These are phyloP conservation scores for Gallinago nigripennis DNA, from an alignment of 2,797 vertebrate genomes.

Conservation along the genomic window DNA sequence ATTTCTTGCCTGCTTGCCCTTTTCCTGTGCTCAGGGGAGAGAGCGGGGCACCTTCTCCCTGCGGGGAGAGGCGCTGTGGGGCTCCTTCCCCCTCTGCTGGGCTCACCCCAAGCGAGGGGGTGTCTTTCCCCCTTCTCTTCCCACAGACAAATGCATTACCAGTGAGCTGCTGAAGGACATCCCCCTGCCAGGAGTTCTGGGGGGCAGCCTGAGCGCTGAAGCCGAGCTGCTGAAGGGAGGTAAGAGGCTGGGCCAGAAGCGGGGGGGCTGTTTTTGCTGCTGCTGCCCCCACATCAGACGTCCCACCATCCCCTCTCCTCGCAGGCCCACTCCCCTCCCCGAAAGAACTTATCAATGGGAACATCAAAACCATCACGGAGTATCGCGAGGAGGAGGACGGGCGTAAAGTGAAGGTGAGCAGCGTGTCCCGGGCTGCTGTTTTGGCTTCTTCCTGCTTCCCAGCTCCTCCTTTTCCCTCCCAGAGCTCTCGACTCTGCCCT, in stretches of 20 bases:
- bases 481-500: not conserved
- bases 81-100: rapidly evolving
- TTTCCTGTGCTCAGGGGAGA: rapidly evolving
- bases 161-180: conserved; percentile 77
- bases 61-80: rapidly evolving
- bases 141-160: conserved; percentile 75
- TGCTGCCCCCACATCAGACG: rapidly evolving
- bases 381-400: conserved; percentile 94
- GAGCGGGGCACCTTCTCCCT: not conserved
- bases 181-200: conserved; percentile 56
- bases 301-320: not conserved
- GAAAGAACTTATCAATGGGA: conserved; percentile 92
- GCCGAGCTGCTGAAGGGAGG: conserved; percentile 74
- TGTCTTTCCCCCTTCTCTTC: not conserved
- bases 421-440: rapidly evolving
- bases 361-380: conserved; percentile 93
- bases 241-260: not conserved
- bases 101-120: rapidly evolving
- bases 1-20: not conserved
- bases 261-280: too few species aligned
- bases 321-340: conserved; percentile 86
- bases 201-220: conserved; percentile 8
- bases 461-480: not conserved
- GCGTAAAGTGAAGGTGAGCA: conserved; percentile 88
- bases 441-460: rapidly evolving